A percentile compares a stretch with the other conserved stretches of the same genome.
These are phyloP conservation scores for Elmis aenea DNA, from an alignment of 2,888 invertebrate genomes.

Conservation along the genomic window DNA sequence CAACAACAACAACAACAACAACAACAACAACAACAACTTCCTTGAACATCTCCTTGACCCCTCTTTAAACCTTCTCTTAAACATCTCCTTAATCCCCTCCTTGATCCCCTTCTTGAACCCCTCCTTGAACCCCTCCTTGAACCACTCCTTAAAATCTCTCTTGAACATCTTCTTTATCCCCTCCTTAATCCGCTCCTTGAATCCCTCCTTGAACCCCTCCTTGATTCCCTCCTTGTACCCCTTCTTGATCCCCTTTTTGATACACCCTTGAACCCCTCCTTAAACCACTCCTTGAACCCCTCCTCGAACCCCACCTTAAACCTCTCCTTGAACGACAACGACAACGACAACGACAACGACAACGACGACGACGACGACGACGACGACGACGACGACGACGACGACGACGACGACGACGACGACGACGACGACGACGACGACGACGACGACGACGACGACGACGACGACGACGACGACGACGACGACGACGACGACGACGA, in stretches of 20 bases:
- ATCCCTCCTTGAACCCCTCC: too few species aligned
- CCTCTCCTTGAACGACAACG: constrained; percentile 3
- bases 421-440: constrained; percentile 9
- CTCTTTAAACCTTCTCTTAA: too few species aligned
- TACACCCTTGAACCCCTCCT: too few species aligned
- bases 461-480: constrained; percentile 10
- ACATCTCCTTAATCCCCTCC: too few species aligned
- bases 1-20: constrained; percentile 11
- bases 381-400: constrained; percentile 1
- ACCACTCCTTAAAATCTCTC: too few species aligned
- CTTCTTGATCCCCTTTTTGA: too few species aligned
- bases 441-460: constrained; percentile 9
- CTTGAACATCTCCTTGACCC: constrained; percentile 6
- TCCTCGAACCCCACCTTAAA: constrained; percentile 4
- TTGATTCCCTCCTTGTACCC: too few species aligned
- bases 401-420: constrained; percentile 7
- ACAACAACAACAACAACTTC: constrained; percentile 8
- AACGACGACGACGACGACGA: constrained; percentile 2
- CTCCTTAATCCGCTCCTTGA: too few species aligned
- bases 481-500: constrained; percentile 9
- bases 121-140: too few species aligned
- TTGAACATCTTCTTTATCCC: too few species aligned
- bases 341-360: constrained; percentile 7
- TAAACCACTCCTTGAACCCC: constrained; percentile 4
- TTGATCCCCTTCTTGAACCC: too few species aligned